These are phyloP conservation scores for Labeo calbasu DNA, from an alignment of 2,797 vertebrate genomes.

Conservation along the genomic window DNA sequence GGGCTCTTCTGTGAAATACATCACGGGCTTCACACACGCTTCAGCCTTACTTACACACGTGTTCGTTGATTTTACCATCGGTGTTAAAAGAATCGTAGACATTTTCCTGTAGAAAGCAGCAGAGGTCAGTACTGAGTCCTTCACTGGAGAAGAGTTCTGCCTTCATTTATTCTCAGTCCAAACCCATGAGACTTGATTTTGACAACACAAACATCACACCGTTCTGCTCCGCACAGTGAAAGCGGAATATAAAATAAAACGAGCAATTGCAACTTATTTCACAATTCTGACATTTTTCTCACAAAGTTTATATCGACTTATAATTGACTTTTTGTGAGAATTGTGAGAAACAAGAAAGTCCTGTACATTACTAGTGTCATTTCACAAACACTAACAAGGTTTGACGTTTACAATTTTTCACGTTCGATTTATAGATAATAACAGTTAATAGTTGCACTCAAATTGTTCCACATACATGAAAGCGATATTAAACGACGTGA, in stretches of 20 bases:
- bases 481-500: neutral
- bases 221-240: too few species aligned
- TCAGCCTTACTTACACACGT: neutral
- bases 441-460: too few species aligned
- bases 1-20: slow-evolving; percentile 35
- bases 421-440: neutral
- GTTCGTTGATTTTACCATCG: neutral
- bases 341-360: neutral
- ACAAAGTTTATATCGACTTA: neutral
- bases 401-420: too few species aligned
- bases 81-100: neutral
- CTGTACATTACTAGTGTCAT: neutral
- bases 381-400: neutral
- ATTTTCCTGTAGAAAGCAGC: neutral
- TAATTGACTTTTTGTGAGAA: neutral
- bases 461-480: too few species aligned
- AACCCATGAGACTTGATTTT: too few species aligned
- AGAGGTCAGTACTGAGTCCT: neutral
- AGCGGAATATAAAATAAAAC: neutral
- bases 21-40: neutral
- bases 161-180: neutral
- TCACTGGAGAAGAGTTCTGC: neutral
- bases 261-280: too few species aligned
- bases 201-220: too few species aligned
- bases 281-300: neutral